Conservation (phyloP, 2,888 invertebrate genomes). For the Aleiodes testaceus region DNA sequence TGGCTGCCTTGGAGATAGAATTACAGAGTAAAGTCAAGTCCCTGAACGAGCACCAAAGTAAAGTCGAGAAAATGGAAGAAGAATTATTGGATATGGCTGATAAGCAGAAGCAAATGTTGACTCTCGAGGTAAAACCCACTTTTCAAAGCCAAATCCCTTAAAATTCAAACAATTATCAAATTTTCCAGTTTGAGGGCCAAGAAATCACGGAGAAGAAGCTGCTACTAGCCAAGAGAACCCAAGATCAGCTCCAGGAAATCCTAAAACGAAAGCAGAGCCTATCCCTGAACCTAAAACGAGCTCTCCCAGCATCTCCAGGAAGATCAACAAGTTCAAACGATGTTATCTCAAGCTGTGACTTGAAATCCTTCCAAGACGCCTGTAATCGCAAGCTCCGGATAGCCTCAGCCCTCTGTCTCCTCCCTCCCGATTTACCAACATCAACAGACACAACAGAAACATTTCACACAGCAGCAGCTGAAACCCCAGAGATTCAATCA, state of each 20-base stretch:
- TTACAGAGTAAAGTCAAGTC: conserved; percentile 78
- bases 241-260: conserved; percentile 75
- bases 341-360: conserved; percentile 57
- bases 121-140: conserved; percentile 60
- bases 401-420: conserved; percentile 64
- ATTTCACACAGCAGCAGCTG: conserved; percentile 83
- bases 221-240: conserved; percentile 72
- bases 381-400: conserved; percentile 67
- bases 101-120: conserved; percentile 74
- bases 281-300: conserved; percentile 80
- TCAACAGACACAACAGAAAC: conserved; percentile 78
- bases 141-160: conserved; percentile 17
- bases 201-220: conserved; percentile 70
- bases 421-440: conserved; percentile 61
- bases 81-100: conserved; percentile 80
- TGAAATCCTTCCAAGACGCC: conserved; percentile 60
- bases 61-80: conserved; percentile 82
- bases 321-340: conserved; percentile 60
- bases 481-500: conserved; percentile 69
- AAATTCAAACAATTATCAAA: conserved; percentile 5
- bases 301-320: conserved; percentile 73
- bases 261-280: conserved; percentile 78
- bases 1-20: conserved; percentile 81
- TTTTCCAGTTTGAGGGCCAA: conserved; percentile 61
- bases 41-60: conserved; percentile 78